Evolutionary conservation across 1,140 invertebrate genomes (phyloP).

Genomic region (Drosophila simulans): DNA sequence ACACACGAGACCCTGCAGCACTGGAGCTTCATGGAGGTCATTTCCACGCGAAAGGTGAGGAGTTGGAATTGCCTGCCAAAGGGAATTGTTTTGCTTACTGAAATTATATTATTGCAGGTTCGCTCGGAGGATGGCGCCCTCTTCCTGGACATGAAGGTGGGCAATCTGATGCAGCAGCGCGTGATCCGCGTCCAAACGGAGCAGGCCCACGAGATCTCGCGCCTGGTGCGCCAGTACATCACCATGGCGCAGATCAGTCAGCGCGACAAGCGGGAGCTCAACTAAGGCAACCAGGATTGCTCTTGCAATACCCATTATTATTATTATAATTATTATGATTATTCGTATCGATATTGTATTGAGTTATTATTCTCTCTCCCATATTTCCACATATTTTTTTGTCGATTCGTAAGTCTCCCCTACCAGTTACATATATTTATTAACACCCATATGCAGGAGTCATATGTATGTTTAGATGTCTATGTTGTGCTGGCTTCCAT

Average conservation of each 20-base stretch:
- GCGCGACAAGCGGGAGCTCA: constrained; percentile 84
- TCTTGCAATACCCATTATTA: background rate
- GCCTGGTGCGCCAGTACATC: constrained; percentile 98
- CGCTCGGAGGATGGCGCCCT: constrained; percentile 95
- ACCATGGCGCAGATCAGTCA: constrained; percentile 91
- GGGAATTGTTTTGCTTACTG: no score
- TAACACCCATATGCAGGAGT: constrained; percentile 10
- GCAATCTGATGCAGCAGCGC: constrained; percentile 97
- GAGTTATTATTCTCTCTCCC: constrained; percentile 8
- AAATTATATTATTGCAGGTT: constrained; percentile 83
- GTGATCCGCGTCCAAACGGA: constrained; percentile 98
- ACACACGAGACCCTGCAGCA: constrained; percentile 96
- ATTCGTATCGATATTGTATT: constrained; percentile 36
- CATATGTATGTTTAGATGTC: constrained; percentile 10
- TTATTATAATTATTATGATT: constrained; percentile 29
- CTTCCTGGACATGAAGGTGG: constrained; percentile 98
- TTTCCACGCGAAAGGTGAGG: constrained; percentile 96
- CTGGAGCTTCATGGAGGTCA: constrained; percentile 97
- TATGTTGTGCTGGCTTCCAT: constrained; percentile 14
- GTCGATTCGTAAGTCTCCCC: constrained; percentile 45
- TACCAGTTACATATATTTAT: constrained; percentile 18
- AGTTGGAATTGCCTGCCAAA: no score
- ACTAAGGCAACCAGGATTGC: constrained; percentile 49
- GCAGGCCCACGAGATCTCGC: constrained; percentile 97
- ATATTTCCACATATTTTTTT: constrained; percentile 47